phyloP scores from a whole-genome alignment of 2,888 invertebrate genomes.

The Sipha maydis region DNA sequence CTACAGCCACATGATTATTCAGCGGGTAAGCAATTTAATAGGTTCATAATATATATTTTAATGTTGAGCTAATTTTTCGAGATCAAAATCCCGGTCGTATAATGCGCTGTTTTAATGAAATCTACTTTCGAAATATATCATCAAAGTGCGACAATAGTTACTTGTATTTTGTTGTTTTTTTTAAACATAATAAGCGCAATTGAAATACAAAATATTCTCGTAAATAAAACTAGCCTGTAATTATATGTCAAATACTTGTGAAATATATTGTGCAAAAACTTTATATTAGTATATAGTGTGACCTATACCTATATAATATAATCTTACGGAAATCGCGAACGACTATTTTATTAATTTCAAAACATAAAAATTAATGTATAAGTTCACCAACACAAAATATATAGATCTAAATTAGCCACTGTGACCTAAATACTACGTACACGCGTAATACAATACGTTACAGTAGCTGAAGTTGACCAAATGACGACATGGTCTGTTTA shows the following conservation, averaged over 20 bases:
- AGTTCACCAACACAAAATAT: background rate
- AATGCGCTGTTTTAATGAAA: background rate
- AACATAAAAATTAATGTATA: constrained; percentile 10
- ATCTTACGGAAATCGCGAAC: background rate
- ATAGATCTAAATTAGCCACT: background rate
- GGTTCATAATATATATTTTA: too few species aligned
- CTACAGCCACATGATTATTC: constrained; percentile 58
- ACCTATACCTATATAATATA: background rate
- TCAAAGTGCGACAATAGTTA: background rate
- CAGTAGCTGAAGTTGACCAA: background rate
- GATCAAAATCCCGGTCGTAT: too few species aligned
- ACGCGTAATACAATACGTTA: constrained; percentile 14
- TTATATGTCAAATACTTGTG: background rate
- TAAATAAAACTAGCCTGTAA: background rate
- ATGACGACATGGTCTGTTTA: background rate
- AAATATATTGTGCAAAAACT: background rate
- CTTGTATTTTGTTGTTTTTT: background rate
- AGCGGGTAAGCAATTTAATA: constrained; percentile 27
- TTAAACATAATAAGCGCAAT: background rate
- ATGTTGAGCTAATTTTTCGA: too few species aligned
- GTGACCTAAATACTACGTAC: background rate
- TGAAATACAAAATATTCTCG: background rate
- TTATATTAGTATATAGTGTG: background rate
- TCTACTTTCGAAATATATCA: background rate
- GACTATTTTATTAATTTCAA: background rate